Percentiles rank a stretch among this genome's conserved stretches.
phyloP scores from a whole-genome alignment of 1,140 invertebrate species.

The Cecropterus lyciades region DNA sequence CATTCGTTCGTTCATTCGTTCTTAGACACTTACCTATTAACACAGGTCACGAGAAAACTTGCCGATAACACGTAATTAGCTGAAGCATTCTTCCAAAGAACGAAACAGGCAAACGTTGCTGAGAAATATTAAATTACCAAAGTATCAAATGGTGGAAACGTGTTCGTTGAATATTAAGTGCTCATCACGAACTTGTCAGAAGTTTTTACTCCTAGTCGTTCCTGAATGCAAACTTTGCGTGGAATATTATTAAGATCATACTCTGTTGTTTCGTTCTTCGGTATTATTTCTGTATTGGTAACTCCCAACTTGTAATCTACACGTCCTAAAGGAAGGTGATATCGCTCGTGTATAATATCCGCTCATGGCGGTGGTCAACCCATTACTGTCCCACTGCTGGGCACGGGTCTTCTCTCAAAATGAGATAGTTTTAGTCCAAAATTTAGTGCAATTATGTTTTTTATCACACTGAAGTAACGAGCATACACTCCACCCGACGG shows the following conservation, averaged over 20 bases:
- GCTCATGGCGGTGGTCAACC: no score
- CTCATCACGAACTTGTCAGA: slow-evolving; percentile 31
- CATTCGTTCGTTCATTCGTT: no score
- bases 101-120: slow-evolving; percentile 8
- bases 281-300: neutral
- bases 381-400: no score
- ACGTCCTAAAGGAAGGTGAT: no score
- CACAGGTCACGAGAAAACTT: slow-evolving; percentile 5
- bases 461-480: no score
- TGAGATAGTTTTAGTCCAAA: no score
- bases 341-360: no score
- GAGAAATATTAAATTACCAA: slow-evolving; percentile 30
- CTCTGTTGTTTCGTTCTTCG: neutral
- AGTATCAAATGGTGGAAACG: slow-evolving; percentile 34
- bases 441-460: no score
- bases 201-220: slow-evolving; percentile 26
- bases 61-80: slow-evolving; percentile 1
- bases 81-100: slow-evolving; percentile 8
- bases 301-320: neutral
- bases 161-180: slow-evolving; percentile 33
- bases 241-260: slow-evolving; percentile 19
- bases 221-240: slow-evolving; percentile 15
- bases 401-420: no score
- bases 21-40: neutral
- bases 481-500: no score